A percentile compares a stretch with the other conserved stretches of the same genome.
Evolutionary conservation across 2,888 invertebrate species (phyloP).

Genomic region (Apodemia zela): DNA sequence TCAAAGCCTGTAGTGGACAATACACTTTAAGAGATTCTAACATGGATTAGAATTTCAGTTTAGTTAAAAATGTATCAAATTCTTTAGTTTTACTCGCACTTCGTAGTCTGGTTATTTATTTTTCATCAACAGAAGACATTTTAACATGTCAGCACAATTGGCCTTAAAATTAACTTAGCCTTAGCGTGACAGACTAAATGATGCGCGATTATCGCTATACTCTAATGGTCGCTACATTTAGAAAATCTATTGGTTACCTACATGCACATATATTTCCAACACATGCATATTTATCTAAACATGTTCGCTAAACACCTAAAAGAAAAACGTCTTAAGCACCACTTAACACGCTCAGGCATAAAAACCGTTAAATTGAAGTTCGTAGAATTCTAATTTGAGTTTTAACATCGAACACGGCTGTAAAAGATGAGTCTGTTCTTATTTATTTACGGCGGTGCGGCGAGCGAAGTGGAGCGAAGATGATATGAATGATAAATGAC

Average conservation of each 20-base stretch:
- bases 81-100: too few relatives aligned
- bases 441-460: conserved; percentile 80
- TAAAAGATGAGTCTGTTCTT: conserved; percentile 80
- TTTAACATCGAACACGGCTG: conserved; percentile 51
- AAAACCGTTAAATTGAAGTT: conserved; percentile 31
- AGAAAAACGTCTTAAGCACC: conserved; percentile 40
- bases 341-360: conserved; percentile 28
- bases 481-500: conserved; percentile 81
- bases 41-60: too few relatives aligned
- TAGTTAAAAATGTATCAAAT: too few relatives aligned
- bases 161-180: background rate
- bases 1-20: too few relatives aligned
- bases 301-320: conserved; percentile 47
- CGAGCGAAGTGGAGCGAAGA: conserved; percentile 81
- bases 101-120: background rate
- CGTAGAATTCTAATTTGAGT: conserved; percentile 42
- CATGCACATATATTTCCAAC: conserved; percentile 60
- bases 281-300: conserved; percentile 68
- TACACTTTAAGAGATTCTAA: too few relatives aligned
- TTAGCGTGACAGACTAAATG: background rate
- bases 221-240: conserved; percentile 27
- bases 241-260: conserved; percentile 51
- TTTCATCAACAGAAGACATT: background rate
- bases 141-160: background rate
- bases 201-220: background rate